phyloP scores from a whole-genome alignment of 1,140 invertebrate genomes.

The Limonius californicus region DNA sequence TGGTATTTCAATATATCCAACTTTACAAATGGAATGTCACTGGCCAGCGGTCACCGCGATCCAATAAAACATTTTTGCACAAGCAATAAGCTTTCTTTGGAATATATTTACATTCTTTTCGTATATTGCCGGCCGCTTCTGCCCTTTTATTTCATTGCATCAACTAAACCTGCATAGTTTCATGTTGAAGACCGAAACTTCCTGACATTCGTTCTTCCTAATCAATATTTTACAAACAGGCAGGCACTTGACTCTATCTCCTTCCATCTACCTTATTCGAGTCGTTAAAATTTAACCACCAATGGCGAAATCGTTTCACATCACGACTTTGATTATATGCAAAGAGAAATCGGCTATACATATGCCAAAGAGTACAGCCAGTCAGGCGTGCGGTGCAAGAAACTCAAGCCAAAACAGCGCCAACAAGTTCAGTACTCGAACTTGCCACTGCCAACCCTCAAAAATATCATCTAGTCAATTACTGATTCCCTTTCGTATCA shows the following conservation, averaged over 20 bases:
- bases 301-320: conserved; percentile 7
- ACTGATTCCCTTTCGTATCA: conserved; percentile 11
- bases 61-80: conserved; percentile 18
- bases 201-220: not conserved
- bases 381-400: not conserved
- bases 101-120: conserved; percentile 17
- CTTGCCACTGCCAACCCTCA: not conserved
- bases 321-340: conserved; percentile 12
- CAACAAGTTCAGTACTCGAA: not conserved
- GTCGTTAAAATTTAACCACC: conserved; percentile 11
- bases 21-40: conserved; percentile 15
- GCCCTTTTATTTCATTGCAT: not conserved
- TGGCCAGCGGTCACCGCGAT: conserved; percentile 4
- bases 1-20: conserved; percentile 17
- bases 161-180: not conserved
- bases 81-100: conserved; percentile 11
- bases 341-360: conserved; percentile 9
- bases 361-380: conserved; percentile 4
- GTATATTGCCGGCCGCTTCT: not conserved
- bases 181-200: not conserved
- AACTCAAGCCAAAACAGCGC: not conserved
- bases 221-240: not conserved
- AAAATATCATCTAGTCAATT: conserved; percentile 14
- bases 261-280: not conserved
- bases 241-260: not conserved